These are phyloP conservation scores for Alca torda DNA, from an alignment of 2,797 vertebrate genomes.

Conservation along the genomic window DNA sequence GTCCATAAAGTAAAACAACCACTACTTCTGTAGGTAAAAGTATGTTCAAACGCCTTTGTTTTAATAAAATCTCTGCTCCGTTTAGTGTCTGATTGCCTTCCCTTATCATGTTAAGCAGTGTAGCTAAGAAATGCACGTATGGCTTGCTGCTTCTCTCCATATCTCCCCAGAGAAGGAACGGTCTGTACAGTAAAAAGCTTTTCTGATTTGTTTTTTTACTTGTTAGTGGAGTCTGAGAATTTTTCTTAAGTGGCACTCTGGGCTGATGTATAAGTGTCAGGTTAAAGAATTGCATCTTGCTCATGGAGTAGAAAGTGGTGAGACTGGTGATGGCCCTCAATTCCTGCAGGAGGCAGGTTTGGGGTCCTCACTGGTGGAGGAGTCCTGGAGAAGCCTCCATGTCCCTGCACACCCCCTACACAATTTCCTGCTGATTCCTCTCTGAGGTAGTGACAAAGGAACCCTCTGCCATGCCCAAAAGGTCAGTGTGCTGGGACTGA, in stretches of 20 bases:
- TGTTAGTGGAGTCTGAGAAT: background rate
- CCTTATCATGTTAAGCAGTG: background rate
- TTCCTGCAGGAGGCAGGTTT: background rate
- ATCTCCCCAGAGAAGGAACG: background rate
- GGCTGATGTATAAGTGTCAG: background rate
- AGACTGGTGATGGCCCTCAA: background rate
- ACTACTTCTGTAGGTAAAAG: background rate
- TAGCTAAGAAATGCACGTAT: background rate
- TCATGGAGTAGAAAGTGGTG: background rate
- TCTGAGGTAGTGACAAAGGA: background rate
- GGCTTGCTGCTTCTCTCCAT: background rate
- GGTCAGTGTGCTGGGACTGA: background rate
- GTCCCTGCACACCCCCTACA: rapidly evolving
- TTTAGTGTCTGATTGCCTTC: background rate
- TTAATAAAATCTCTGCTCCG: background rate
- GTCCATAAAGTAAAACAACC: background rate
- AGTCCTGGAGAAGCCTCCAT: background rate
- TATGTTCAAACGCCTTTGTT: background rate
- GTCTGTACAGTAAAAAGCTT: background rate
- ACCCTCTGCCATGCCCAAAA: background rate
- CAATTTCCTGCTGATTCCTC: background rate
- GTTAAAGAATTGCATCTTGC: background rate
- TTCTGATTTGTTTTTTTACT: background rate
- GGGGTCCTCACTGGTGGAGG: background rate
- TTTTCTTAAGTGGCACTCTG: background rate